These are phyloP conservation scores for Metellina segmentata DNA, from an alignment of 2,888 invertebrate species.

Conservation along the genomic window DNA sequence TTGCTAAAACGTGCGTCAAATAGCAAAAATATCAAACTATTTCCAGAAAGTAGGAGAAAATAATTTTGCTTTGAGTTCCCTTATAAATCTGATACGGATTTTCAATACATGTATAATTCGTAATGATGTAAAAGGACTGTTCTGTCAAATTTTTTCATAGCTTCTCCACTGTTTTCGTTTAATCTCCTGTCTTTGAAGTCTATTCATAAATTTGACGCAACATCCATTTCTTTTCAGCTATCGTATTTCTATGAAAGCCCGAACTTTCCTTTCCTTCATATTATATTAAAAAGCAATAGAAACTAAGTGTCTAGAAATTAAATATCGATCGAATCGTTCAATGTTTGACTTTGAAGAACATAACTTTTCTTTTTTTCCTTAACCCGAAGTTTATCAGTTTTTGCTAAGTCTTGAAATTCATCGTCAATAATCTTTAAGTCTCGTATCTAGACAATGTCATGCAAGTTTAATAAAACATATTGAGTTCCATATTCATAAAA, in stretches of 20 bases:
- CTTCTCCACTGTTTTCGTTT: too few relatives aligned
- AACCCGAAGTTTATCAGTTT: background rate
- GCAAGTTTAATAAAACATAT: background rate
- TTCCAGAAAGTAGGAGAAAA: too few relatives aligned
- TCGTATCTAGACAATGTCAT: background rate
- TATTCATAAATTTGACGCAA: background rate
- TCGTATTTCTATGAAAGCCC: background rate
- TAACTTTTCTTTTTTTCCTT: background rate
- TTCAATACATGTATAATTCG: too few relatives aligned
- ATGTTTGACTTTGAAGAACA: background rate
- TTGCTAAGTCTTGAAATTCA: background rate
- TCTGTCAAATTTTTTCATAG: too few relatives aligned
- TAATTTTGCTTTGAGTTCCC: too few relatives aligned
- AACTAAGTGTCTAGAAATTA: slow-evolving; percentile 30
- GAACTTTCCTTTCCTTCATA: background rate
- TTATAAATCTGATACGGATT: too few relatives aligned
- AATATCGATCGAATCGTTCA: slow-evolving; percentile 19
- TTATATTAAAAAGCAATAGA: background rate
- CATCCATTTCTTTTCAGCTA: background rate
- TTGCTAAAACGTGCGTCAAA: too few relatives aligned
- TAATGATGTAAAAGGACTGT: too few relatives aligned
- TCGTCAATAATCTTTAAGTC: background rate
- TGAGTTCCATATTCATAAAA: background rate
- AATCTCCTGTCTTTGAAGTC: too few relatives aligned
- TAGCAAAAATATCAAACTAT: too few relatives aligned